A percentile compares a stretch with the other conserved stretches of the same genome.
Conservation (phyloP, 1,140 invertebrate species). For the Sycophaga agraensis region DNA sequence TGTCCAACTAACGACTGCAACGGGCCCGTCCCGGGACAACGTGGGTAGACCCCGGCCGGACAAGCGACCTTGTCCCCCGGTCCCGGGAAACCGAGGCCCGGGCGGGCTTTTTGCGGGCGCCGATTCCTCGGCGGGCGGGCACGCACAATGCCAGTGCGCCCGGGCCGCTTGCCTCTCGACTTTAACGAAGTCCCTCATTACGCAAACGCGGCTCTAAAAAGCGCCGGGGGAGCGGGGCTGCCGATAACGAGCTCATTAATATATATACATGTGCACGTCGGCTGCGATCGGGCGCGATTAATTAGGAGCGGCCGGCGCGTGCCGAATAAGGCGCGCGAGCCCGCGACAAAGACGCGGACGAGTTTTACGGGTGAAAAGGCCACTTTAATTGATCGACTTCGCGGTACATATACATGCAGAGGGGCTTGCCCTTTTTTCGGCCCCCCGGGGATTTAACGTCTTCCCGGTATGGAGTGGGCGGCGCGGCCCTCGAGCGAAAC, state of each 20-base stretch:
- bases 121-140: background rate
- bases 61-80: no score
- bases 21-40: no score
- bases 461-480: background rate
- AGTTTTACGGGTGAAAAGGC: background rate
- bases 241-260: constrained; percentile 30
- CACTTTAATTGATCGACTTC: constrained; percentile 21
- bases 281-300: constrained; percentile 20
- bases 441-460: constrained; percentile 5
- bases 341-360: background rate
- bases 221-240: background rate
- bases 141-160: background rate
- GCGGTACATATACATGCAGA: no score
- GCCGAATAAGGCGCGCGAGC: constrained; percentile 15
- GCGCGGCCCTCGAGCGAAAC: background rate
- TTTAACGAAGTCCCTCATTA: constrained; percentile 10
- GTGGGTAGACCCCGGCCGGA: no score
- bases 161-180: no score
- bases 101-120: no score
- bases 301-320: constrained; percentile 18
- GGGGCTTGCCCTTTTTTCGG: background rate
- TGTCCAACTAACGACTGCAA: no score
- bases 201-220: background rate
- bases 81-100: no score
- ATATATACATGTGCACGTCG: no score